phyloP scores from a whole-genome alignment of 2,113 vertebrate species.

The Silurus asotus region DNA sequence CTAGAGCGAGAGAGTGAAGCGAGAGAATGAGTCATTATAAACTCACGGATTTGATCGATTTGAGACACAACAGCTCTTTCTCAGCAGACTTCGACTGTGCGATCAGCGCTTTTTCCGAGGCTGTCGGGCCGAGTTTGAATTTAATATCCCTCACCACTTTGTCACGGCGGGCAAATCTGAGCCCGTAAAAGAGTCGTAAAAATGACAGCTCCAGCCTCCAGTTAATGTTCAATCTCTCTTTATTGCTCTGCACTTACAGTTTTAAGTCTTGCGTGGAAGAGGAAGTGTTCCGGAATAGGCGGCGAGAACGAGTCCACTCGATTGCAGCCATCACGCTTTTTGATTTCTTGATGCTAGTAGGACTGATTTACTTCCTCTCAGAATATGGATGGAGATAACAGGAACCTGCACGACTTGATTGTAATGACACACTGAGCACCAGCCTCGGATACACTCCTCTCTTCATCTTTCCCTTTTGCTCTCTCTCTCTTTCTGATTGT shows the following conservation, averaged over 20 bases:
- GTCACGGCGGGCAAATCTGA: conserved; percentile 37
- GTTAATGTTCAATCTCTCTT: conserved; percentile 41
- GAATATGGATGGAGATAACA: conserved; percentile 23
- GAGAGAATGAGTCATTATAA: conserved; percentile 47
- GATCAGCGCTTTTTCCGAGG: conserved; percentile 42
- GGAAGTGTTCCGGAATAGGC: conserved; percentile 5
- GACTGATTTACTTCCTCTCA: conserved; percentile 31
- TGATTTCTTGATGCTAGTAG: conserved; percentile 13
- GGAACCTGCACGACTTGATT: conserved; percentile 13
- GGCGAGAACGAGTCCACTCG: conserved; percentile 6
- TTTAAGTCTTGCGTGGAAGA: conserved; percentile 33
- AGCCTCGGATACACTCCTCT: background rate
- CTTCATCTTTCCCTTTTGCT: background rate
- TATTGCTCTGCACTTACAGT: conserved; percentile 30
- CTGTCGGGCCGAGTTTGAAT: conserved; percentile 38
- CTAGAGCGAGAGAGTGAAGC: conserved; percentile 44
- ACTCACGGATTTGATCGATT: conserved; percentile 63
- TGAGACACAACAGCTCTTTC: conserved; percentile 32
- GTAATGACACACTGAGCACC: conserved; percentile 14
- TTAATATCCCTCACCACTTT: conserved; percentile 36
- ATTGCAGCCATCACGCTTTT: conserved; percentile 12
- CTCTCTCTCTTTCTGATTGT: background rate
- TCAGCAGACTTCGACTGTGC: conserved; percentile 30
- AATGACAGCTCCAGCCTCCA: conserved; percentile 31
- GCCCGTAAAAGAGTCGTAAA: conserved; percentile 39